Evolutionary conservation across 1,140 invertebrate genomes (phyloP).

Genomic region (Aplysia californica): DNA sequence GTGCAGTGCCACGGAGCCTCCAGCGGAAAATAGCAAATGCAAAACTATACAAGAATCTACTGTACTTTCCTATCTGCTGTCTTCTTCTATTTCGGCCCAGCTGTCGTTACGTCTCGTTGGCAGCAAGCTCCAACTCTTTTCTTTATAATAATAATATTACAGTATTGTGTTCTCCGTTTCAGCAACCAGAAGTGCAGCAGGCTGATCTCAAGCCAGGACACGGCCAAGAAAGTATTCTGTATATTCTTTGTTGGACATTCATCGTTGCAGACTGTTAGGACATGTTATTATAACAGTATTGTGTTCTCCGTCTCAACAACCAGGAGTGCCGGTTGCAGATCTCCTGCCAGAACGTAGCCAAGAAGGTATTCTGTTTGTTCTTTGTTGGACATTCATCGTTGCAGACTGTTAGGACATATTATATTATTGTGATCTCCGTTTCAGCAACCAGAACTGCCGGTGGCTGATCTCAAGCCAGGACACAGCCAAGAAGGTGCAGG

Average conservation of each 20-base stretch:
- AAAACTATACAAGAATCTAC: no score
- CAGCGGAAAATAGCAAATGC: no score
- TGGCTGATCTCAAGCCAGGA: constrained; percentile 17
- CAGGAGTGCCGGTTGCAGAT: no score
- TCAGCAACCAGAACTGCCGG: constrained; percentile 29
- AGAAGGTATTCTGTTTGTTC: no score
- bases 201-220: not conserved
- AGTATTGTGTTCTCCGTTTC: not conserved
- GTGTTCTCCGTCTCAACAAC: not conserved
- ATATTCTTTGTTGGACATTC: no score
- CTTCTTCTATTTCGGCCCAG: no score
- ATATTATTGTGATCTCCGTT: not conserved
- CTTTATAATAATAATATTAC: no score
- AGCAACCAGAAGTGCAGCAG: no score
- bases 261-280: not conserved
- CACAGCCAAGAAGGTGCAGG: constrained; percentile 11
- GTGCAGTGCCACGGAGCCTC: no score
- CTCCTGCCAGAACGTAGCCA: not conserved
- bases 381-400: not conserved
- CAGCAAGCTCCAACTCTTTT: no score
- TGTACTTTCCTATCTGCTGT: no score
- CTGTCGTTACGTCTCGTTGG: no score
- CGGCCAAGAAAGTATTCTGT: not conserved
- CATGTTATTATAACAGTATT: not conserved
- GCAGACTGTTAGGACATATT: not conserved